A percentile compares a stretch with the other conserved stretches of the same genome.
Evolutionary conservation across 2,113 vertebrate species (phyloP).

Genomic region (Pygathrix nemaeus): DNA sequence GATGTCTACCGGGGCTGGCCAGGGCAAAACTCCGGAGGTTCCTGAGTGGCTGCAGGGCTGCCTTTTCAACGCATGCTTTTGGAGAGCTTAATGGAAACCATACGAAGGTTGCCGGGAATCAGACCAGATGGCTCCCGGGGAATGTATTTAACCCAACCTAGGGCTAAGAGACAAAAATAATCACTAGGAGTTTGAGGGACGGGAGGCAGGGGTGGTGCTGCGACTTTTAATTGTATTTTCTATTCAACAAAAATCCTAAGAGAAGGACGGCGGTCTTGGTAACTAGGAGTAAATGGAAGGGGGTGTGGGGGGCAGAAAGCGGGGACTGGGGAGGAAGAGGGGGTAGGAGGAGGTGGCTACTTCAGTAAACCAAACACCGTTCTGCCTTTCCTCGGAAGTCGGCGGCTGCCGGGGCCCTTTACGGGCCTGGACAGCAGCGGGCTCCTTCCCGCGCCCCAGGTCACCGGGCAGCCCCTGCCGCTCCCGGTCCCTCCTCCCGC

Average conservation of each 20-base stretch:
- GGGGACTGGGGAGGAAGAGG: no score
- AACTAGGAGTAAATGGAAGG: not conserved
- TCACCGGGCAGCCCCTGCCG: not conserved
- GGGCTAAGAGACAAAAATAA: not conserved
- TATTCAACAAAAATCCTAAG: not conserved
- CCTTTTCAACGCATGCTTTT: conserved; percentile 24
- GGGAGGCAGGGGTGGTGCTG: not conserved
- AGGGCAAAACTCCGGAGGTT: not conserved
- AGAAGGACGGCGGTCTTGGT: not conserved
- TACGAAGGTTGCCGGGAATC: conserved; percentile 38
- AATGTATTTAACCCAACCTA: conserved; percentile 33
- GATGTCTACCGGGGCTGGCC: not conserved
- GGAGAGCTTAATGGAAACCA: conserved; percentile 71
- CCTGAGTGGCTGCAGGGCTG: not conserved
- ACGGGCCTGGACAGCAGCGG: not conserved
- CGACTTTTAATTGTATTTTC: not conserved
- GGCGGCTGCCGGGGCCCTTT: not conserved
- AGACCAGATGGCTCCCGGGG: conserved; percentile 54
- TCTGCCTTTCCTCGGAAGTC: not conserved
- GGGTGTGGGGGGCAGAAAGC: not conserved
- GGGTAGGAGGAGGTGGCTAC: not conserved
- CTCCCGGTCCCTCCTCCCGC: fast-evolving
- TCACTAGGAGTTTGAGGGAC: not conserved
- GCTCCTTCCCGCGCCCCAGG: not conserved
- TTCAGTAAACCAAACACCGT: not conserved